These are phyloP conservation scores for Crypturellus tataupa DNA, from an alignment of 2,797 vertebrate species.

Conservation along the genomic window DNA sequence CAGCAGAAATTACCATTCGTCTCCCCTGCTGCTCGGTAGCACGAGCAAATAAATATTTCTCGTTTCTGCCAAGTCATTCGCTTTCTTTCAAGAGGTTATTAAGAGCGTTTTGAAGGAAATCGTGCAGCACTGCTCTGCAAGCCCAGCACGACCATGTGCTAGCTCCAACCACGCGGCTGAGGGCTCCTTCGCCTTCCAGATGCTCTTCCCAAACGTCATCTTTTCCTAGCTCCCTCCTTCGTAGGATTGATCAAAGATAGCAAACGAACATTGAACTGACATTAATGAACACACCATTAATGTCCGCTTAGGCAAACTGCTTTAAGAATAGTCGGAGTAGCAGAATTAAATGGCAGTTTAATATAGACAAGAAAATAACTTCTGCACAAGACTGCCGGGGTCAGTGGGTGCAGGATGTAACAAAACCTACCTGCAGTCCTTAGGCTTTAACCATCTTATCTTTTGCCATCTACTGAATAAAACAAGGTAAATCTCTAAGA, in stretches of 20 bases:
- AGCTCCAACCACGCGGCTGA: neutral
- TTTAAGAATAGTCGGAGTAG: neutral
- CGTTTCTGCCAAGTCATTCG: neutral
- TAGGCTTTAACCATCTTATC: neutral
- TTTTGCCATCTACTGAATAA: neutral
- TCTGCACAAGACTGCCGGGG: accelerated
- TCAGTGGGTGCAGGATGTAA: neutral
- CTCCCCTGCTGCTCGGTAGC: neutral
- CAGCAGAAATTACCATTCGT: neutral
- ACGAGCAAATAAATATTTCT: neutral
- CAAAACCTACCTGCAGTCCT: neutral
- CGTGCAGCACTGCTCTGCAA: neutral
- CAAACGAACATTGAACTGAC: neutral
- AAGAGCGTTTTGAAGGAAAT: neutral
- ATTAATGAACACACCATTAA: neutral
- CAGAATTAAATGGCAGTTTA: neutral
- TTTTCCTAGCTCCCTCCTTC: accelerated
- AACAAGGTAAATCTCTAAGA: neutral
- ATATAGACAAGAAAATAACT: neutral
- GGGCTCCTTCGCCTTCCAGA: neutral
- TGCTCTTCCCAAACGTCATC: no score
- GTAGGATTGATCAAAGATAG: neutral
- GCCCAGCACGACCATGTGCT: neutral
- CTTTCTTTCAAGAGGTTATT: neutral
- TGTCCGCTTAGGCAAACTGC: neutral